Evolutionary conservation across 2,888 invertebrate species (phyloP).

Genomic region (Julus scandinavius): DNA sequence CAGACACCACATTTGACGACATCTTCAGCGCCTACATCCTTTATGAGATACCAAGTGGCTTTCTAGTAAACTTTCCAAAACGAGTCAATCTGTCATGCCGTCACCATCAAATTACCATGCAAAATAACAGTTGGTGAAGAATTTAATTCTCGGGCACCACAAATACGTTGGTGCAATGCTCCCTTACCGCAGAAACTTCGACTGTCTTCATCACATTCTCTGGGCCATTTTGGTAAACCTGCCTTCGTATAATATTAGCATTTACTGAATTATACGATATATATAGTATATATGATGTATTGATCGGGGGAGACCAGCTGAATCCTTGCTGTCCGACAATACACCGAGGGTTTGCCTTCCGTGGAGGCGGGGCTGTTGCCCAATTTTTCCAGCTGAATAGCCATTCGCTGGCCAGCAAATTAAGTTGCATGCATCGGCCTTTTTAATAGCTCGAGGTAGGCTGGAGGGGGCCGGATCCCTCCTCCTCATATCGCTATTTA

Average conservation of each 20-base stretch:
- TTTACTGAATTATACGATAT: constrained; percentile 46
- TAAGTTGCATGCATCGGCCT: constrained; percentile 42
- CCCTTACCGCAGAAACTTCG: background rate
- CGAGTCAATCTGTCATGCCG: no score
- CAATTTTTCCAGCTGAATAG: constrained; percentile 43
- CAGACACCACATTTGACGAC: no score
- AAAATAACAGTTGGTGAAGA: background rate
- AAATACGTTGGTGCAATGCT: no score
- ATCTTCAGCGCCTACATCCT: no score
- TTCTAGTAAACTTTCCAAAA: no score
- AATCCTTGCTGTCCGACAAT: constrained; percentile 42
- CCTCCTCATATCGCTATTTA: background rate
- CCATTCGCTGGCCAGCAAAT: constrained; percentile 39
- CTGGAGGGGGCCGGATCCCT: constrained; percentile 26
- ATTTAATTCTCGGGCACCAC: background rate
- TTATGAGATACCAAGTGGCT: no score
- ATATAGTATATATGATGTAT: constrained; percentile 40
- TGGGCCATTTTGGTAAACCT: constrained; percentile 24
- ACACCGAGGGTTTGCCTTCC: constrained; percentile 12
- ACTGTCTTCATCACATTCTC: constrained; percentile 3
- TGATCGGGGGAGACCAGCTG: constrained; percentile 36
- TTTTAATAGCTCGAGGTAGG: background rate
- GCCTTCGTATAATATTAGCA: constrained; percentile 33
- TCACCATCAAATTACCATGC: background rate
- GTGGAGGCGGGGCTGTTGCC: constrained; percentile 9